These are phyloP conservation scores for Ommatoiulus sabulosus DNA, from an alignment of 2,888 invertebrate genomes.

Conservation along the genomic window DNA sequence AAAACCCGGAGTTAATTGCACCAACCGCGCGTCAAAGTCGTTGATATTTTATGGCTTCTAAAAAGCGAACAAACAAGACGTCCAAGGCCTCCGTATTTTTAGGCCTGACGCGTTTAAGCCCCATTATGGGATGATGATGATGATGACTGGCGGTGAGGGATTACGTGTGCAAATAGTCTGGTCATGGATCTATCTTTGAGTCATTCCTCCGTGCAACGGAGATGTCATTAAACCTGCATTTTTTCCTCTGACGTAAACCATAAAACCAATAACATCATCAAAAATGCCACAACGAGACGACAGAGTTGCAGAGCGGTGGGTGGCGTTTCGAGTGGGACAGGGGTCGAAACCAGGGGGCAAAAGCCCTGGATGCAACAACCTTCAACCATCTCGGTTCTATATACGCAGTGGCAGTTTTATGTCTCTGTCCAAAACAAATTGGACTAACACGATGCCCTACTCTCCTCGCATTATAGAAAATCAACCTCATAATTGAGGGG, in stretches of 20 bases:
- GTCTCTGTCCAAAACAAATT: background rate
- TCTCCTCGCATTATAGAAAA: background rate
- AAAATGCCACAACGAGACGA: background rate
- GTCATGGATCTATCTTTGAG: slow-evolving; percentile 15
- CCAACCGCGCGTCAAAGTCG: background rate
- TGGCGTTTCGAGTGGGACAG: background rate
- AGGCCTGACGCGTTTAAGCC: background rate
- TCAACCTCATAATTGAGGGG: background rate
- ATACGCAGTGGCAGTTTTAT: background rate
- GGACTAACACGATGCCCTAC: background rate
- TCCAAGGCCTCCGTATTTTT: slow-evolving; percentile 34
- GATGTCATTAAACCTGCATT: slow-evolving; percentile 15
- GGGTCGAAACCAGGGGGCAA: background rate
- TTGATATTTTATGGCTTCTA: background rate
- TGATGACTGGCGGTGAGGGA: slow-evolving; percentile 6
- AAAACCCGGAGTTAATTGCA: background rate
- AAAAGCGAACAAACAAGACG: background rate
- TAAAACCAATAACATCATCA: slow-evolving; percentile 28
- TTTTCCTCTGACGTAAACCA: slow-evolving; percentile 29
- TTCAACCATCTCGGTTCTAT: background rate
- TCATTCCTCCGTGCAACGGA: background rate
- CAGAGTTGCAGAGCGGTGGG: background rate
- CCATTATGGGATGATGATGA: slow-evolving; percentile 26
- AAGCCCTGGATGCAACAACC: background rate
- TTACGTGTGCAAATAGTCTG: slow-evolving; percentile 28